phyloP scores from a whole-genome alignment of 1,140 invertebrate species.

The Drosophila pruinosa region DNA sequence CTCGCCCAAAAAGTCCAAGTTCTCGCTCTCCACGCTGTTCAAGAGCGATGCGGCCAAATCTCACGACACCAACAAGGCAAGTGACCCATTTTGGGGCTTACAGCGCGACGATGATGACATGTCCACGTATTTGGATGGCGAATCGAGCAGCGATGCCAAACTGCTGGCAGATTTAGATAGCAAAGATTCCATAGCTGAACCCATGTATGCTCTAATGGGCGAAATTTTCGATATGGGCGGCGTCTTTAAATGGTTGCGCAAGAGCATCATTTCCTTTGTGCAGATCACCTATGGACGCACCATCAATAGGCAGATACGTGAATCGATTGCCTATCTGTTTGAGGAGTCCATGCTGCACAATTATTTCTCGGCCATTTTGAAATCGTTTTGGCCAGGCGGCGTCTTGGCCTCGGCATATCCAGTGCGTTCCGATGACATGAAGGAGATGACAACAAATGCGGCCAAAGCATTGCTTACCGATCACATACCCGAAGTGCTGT shows the following conservation, averaged over 20 bases:
- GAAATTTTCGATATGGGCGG: slow-evolving; percentile 95
- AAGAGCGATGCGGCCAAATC: slow-evolving; percentile 87
- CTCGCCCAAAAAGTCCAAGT: slow-evolving; percentile 91
- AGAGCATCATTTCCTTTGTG: slow-evolving; percentile 94
- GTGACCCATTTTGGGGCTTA: slow-evolving; percentile 80
- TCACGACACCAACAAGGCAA: slow-evolving; percentile 56
- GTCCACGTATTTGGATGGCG: slow-evolving; percentile 87
- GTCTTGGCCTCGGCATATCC: slow-evolving; percentile 85
- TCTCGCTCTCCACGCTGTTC: slow-evolving; percentile 93
- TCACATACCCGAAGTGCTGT: slow-evolving; percentile 91
- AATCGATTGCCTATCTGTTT: slow-evolving; percentile 93
- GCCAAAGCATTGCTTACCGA: slow-evolving; percentile 85
- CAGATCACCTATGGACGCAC: slow-evolving; percentile 95
- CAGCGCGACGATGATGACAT: slow-evolving; percentile 88
- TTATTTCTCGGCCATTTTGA: slow-evolving; percentile 91
- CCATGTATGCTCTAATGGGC: slow-evolving; percentile 91
- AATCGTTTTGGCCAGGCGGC: slow-evolving; percentile 95
- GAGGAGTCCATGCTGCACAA: slow-evolving; percentile 95
- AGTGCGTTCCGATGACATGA: slow-evolving; percentile 88
- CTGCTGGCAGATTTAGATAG: slow-evolving; percentile 85
- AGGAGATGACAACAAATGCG: slow-evolving; percentile 84
- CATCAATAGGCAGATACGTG: slow-evolving; percentile 95
- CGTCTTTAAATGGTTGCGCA: slow-evolving; percentile 93
- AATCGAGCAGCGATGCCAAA: slow-evolving; percentile 82
- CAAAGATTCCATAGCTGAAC: slow-evolving; percentile 94